Conservation (phyloP, 1,140 invertebrate genomes). For the Cherax quadricarinatus region DNA sequence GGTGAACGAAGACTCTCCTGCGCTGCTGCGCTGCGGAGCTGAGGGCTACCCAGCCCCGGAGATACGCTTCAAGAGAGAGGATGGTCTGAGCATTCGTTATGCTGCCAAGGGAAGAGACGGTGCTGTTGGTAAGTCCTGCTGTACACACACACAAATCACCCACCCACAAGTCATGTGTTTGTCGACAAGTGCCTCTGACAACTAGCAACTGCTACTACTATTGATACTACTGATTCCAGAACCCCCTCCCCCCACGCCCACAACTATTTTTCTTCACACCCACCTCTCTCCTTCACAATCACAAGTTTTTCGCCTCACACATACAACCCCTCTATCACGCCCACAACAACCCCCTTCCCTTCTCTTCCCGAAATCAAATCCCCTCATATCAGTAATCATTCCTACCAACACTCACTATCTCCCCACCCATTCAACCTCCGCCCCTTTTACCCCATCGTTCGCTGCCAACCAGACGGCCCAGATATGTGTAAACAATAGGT, state of each 20-base stretch:
- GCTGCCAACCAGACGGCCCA: too few relatives aligned
- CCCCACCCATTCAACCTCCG: neutral
- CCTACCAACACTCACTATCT: neutral
- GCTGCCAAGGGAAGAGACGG: slow-evolving; percentile 26
- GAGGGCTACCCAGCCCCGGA: slow-evolving; percentile 67
- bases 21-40: slow-evolving; percentile 60
- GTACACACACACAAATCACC: neutral
- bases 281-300: too few relatives aligned
- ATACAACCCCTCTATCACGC: too few relatives aligned
- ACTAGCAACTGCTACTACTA: too few relatives aligned
- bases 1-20: slow-evolving; percentile 66
- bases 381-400: neutral
- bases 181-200: too few relatives aligned
- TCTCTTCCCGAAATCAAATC: neutral
- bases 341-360: neutral
- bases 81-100: slow-evolving; percentile 25
- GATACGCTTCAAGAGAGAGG: slow-evolving; percentile 63
- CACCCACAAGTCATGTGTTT: neutral
- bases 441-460: neutral
- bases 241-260: too few relatives aligned
- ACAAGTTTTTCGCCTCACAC: too few relatives aligned
- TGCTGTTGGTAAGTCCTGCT: slow-evolving; percentile 15
- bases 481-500: too few relatives aligned
- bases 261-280: too few relatives aligned
- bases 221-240: too few relatives aligned